Conservation (phyloP, 2,797 vertebrate genomes). For the Chloroceryle inda region DNA sequence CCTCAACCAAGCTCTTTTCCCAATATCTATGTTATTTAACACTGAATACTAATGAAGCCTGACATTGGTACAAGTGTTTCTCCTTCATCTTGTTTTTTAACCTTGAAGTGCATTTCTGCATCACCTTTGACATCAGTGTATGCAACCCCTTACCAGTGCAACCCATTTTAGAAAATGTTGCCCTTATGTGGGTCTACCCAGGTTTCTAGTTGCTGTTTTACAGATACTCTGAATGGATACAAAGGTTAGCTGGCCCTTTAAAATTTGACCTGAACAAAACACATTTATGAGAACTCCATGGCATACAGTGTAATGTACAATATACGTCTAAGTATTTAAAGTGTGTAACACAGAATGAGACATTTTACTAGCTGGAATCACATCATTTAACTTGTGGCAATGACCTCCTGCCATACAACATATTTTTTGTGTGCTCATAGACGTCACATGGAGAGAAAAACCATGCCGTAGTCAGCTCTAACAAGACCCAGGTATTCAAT, state of each 20-base stretch:
- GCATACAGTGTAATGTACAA: neutral
- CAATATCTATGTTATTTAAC: neutral
- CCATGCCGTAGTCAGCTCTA: neutral
- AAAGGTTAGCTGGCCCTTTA: neutral
- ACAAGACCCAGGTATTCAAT: slow-evolving; percentile 55
- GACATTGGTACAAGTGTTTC: neutral
- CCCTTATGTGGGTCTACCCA: neutral
- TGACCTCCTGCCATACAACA: neutral
- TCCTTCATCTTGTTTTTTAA: neutral
- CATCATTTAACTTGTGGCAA: slow-evolving; percentile 34
- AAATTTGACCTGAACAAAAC: slow-evolving; percentile 5
- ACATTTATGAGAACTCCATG: neutral
- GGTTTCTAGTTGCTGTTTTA: neutral
- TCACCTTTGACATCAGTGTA: neutral
- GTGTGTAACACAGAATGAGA: slow-evolving; percentile 1
- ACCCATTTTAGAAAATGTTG: neutral
- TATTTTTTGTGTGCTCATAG: slow-evolving; percentile 16
- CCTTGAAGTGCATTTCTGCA: neutral
- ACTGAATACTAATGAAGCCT: neutral
- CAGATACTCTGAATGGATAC: neutral
- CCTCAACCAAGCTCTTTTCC: neutral
- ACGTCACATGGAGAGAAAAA: slow-evolving; percentile 28
- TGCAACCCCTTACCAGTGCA: neutral
- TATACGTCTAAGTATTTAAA: slow-evolving; percentile 14
- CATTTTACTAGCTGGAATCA: slow-evolving; percentile 55